phyloP scores from a whole-genome alignment of 2,888 invertebrate genomes.

The Pantelozetes paolii region DNA sequence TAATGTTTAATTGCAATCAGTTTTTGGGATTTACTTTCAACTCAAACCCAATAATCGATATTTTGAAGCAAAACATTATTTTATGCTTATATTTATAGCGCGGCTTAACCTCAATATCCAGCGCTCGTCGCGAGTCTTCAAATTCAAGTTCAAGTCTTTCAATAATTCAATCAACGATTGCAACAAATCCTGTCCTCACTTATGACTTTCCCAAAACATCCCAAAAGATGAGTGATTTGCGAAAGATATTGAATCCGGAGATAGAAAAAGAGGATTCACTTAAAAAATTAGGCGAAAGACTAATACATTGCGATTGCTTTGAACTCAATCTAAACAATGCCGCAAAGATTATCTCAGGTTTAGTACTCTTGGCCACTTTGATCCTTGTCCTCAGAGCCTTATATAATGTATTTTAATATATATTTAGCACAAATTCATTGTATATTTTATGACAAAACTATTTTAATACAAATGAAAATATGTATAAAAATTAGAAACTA shows the following conservation, averaged over 20 bases:
- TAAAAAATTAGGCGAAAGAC: conserved; percentile 38
- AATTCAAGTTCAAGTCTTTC: conserved; percentile 19
- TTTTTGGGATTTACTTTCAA: neutral
- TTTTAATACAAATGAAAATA: neutral
- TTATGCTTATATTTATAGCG: neutral
- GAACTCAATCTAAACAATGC: conserved; percentile 42
- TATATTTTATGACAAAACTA: neutral
- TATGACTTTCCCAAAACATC: conserved; percentile 20
- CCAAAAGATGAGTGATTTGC: conserved; percentile 37
- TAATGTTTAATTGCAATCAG: neutral
- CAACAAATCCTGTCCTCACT: neutral
- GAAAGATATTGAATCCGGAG: conserved; percentile 41
- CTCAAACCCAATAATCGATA: neutral
- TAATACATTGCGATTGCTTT: conserved; percentile 41
- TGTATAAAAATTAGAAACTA: too few relatives aligned
- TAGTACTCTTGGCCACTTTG: conserved; percentile 39
- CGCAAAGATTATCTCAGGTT: conserved; percentile 39
- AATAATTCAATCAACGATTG: neutral
- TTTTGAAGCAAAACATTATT: neutral
- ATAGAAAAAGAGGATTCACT: conserved; percentile 41
- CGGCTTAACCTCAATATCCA: conserved; percentile 7
- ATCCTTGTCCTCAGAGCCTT: conserved; percentile 27
- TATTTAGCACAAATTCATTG: too few relatives aligned
- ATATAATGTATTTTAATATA: neutral
- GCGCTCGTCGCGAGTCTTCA: neutral